A percentile compares a stretch with the other conserved stretches of the same genome.
These are phyloP conservation scores for Drosophila bifasciata DNA, from an alignment of 1,140 invertebrate genomes.

Conservation along the genomic window DNA sequence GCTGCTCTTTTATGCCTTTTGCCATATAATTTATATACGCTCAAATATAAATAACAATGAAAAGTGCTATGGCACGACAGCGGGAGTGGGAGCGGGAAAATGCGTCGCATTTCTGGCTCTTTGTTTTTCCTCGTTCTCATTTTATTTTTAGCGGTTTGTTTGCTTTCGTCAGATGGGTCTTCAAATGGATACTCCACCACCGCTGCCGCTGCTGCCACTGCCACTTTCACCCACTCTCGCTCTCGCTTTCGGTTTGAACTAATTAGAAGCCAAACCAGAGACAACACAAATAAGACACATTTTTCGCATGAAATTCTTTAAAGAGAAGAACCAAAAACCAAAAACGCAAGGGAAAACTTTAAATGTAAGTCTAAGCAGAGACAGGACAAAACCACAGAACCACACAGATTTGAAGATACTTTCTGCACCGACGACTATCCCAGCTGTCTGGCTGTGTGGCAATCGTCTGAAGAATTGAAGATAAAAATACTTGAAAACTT, in stretches of 20 bases:
- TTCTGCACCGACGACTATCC: no score
- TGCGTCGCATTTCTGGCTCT: conserved; percentile 44
- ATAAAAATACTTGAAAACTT: conserved; percentile 32
- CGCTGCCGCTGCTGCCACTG: no score
- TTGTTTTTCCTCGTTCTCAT: conserved; percentile 27
- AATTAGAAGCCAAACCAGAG: conserved; percentile 5
- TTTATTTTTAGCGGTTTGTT: conserved; percentile 38
- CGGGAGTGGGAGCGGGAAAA: conserved; percentile 10
- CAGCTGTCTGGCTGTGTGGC: no score
- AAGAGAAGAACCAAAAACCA: no score
- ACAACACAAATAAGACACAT: neutral
- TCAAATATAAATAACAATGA: conserved; percentile 62
- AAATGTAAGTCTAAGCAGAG: neutral
- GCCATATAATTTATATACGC: conserved; percentile 66
- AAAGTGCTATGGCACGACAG: conserved; percentile 18
- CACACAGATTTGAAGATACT: no score
- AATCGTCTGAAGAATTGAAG: conserved; percentile 12
- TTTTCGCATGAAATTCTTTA: neutral
- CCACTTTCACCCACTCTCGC: neutral
- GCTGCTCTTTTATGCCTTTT: conserved; percentile 64
- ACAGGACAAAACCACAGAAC: no score
- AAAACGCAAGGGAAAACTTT: neutral
- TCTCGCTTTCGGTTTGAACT: neutral
- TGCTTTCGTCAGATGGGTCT: conserved; percentile 25
- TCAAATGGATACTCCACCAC: neutral